Evolutionary conservation across 2,888 invertebrate species (phyloP), one percentile per base, ranked within the genome.

Genomic region (Dendrolimus pini): DNA sequence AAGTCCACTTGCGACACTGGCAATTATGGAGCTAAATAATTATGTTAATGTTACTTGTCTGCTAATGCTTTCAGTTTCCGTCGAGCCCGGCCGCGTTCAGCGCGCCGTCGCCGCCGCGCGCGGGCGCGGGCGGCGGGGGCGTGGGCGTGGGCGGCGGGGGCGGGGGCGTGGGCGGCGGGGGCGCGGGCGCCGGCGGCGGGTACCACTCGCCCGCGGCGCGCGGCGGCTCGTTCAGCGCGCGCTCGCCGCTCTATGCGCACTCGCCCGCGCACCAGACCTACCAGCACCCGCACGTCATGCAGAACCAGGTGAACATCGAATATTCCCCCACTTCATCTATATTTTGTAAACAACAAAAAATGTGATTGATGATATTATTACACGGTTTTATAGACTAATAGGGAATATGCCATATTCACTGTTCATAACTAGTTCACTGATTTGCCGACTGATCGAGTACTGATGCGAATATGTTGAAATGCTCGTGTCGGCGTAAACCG

Each of bases 161-260:
- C 30, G 30, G 30, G 3, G 30, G 30, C 53, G 61, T 55, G 54
- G 14, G 58, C 57, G 54, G 61, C 59, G 59, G 58, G 57, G 54
- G 56, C 58, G 57, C 59, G 53, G 61, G 58, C 66, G 67, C 47
- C 64, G 30, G 55, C 56, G 60, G 55, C 41, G 74, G 73, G 54
- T 78, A 76, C 77, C 69, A 70, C 55, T 75, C 79, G 13, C 76
- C 80, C 57, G 77, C 78, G 54, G 64, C 69, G 8, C 72, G 75
- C 60, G 53, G 66, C 56, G 68, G 64, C 57, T 67, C 72, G 61
- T 83, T 81, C 80, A 75, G 80, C 59, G 80, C 79, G 59, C 82
- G 83, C 71, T 76, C 77, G 12, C 85, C 83, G 68, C 81, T 82
- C 55, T 81, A 80, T 75, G 76, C 81, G 62, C 76, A 79, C 74